Conservation (phyloP, 1,140 invertebrate species). For the Homalodisca vitripennis region DNA sequence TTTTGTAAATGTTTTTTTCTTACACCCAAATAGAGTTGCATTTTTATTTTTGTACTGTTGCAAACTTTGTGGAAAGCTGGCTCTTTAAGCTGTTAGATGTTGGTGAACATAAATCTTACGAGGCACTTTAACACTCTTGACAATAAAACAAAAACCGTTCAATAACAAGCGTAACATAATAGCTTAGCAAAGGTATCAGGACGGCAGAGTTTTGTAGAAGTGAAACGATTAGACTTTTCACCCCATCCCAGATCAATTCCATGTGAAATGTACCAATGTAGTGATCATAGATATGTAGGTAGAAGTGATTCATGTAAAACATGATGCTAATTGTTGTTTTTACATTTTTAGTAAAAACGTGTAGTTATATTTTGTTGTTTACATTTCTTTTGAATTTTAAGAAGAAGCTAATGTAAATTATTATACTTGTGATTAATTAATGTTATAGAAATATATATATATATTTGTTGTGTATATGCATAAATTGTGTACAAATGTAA, state of each 20-base stretch:
- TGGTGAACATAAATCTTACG: conserved; percentile 1
- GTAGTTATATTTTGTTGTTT: conserved; percentile 20
- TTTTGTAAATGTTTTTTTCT: background rate
- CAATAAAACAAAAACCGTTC: background rate
- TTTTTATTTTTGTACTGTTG: too few species aligned
- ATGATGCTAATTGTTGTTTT: conserved; percentile 20
- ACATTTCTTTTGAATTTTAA: conserved; percentile 4
- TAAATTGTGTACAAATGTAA: conserved; percentile 22
- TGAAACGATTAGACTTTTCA: background rate
- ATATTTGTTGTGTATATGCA: conserved; percentile 25
- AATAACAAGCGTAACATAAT: background rate
- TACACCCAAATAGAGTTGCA: too few species aligned
- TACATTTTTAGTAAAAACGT: conserved; percentile 20
- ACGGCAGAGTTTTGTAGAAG: background rate
- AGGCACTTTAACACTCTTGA: background rate
- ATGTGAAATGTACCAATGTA: conserved; percentile 3
- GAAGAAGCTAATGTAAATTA: background rate
- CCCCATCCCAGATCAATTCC: background rate
- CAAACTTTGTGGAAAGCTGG: background rate
- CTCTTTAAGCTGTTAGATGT: conserved; percentile 1
- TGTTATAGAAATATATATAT: conserved; percentile 21
- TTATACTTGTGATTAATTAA: conserved; percentile 15
- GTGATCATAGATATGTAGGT: background rate
- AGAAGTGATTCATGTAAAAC: conserved; percentile 8
- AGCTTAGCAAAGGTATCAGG: background rate